Conservation (phyloP, 2,797 vertebrate genomes). For the Pipistrellus kuhlii region DNA sequence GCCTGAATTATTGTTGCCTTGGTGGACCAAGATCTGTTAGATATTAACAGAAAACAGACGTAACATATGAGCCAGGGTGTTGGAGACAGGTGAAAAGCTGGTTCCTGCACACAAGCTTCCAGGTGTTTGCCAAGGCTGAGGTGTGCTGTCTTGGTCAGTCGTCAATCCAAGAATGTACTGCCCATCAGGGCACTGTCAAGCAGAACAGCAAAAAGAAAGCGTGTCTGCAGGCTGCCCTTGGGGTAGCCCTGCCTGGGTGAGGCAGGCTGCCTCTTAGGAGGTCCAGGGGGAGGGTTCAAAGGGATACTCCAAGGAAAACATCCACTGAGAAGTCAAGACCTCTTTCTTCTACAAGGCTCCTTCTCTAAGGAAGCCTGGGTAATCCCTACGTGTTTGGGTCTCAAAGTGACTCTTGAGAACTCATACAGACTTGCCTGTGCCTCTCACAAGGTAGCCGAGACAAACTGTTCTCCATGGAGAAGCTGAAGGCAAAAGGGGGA, state of each 20-base stretch:
- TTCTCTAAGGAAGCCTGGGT: neutral
- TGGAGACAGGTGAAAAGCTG: conserved; percentile 56
- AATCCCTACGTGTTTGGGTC: conserved; percentile 16
- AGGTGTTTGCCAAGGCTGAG: conserved; percentile 74
- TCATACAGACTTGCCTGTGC: neutral
- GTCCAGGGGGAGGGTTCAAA: neutral
- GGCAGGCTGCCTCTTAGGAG: neutral
- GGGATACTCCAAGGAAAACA: conserved; percentile 8
- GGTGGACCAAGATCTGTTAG: conserved; percentile 2
- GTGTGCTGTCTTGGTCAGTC: conserved; percentile 69
- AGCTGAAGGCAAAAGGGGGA: neutral
- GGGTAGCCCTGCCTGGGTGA: neutral
- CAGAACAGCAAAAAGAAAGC: conserved; percentile 34
- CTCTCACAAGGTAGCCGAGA: neutral
- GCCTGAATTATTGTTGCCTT: neutral
- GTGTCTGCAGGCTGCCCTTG: neutral
- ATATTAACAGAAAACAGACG: conserved; percentile 61
- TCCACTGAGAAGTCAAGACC: neutral
- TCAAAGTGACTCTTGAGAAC: conserved; percentile 26
- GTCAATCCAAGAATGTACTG: conserved; percentile 68
- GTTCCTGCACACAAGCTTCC: conserved; percentile 63
- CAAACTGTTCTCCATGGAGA: neutral
- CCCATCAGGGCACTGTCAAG: neutral
- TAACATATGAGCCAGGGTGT: conserved; percentile 56
- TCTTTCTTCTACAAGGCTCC: neutral